Evolutionary conservation across 2,888 invertebrate species (phyloP).

Genomic region (Cyrtodaria siliqua): DNA sequence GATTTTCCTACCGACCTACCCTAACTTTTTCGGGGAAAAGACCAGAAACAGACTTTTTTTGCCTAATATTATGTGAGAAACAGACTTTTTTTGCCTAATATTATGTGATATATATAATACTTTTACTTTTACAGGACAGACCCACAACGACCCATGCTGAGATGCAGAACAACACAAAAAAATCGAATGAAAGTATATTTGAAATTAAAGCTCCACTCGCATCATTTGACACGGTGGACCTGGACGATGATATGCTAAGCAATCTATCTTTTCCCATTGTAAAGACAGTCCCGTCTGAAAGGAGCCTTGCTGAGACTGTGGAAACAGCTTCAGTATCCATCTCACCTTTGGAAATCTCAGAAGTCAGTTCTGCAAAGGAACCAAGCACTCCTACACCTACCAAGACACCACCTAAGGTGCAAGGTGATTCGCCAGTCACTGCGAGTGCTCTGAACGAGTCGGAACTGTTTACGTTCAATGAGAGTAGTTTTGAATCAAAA

Average conservation of each 20-base stretch:
- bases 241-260: conserved; percentile 67
- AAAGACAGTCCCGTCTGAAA: too few relatives aligned
- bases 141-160: conserved; percentile 20
- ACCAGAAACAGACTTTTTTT: too few relatives aligned
- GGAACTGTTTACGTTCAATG: conserved; percentile 22
- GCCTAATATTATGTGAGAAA: too few relatives aligned
- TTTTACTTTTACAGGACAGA: conserved; percentile 42
- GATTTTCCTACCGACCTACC: too few relatives aligned
- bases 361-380: conserved; percentile 1
- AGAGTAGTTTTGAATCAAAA: conserved; percentile 31
- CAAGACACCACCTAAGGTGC: conserved; percentile 11
- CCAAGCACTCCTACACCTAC: conserved; percentile 26
- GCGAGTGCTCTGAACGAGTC: conserved; percentile 30
- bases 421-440: conserved; percentile 14
- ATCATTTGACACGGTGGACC: conserved; percentile 81
- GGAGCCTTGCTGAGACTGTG: background rate
- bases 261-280: background rate
- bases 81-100: too few relatives aligned
- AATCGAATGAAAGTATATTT: conserved; percentile 58
- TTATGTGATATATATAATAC: too few relatives aligned
- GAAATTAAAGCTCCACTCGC: conserved; percentile 78
- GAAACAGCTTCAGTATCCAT: background rate
- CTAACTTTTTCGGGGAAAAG: too few relatives aligned
- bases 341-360: background rate
- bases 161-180: conserved; percentile 42